Evolutionary conservation across 2,888 invertebrate genomes (phyloP), one percentile per base, ranked within the genome.

Genomic region (Euphydryas editha): DNA sequence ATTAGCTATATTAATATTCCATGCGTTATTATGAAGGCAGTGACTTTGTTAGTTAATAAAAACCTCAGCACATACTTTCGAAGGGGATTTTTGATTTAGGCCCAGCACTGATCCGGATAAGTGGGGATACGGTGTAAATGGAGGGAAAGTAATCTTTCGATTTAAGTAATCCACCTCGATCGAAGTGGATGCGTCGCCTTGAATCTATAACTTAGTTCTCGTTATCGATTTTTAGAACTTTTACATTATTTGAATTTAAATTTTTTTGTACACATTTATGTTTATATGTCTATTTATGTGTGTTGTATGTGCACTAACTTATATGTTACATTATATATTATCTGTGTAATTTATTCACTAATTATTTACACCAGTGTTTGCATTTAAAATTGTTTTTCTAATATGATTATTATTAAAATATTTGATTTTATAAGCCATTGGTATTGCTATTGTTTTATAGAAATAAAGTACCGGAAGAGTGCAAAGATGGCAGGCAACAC

Each of bases 101-200:
- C 46, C 44, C 64, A 39, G 39, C 65, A 49, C 51, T 74, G 72
- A 75, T 74, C 72, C 57, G 69, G 73, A 76, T 74, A 74, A 68
- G 68, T 63, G 66, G 63, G 70, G 62, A 68, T 73, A 68, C 60
- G 67, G 74, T 71, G 77, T 77, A 78, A 77, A 78, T 77, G 72
- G 72, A 73, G 72, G 70, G 68, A 71, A 72, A 71, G 76, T 78
- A 77, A 78, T 78, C 75, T 74, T 57, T 65, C 72, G 73, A 77
- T 77, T 75, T 74, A 72, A 72, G 73, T 77, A 76, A 78, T 76
- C 76, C 73, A 73, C 73, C 70, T 64, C 68, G 67, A 73, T 72
- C 72, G 71, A 49, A 30, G 61, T 57, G 49, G 63, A 65, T 62
- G 68, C 63, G 68, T 66, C 65, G 61, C 55, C 57, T 55, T 60